Conservation (phyloP, 2,113 vertebrate genomes). For the Phrynocephalus versicolor region DNA sequence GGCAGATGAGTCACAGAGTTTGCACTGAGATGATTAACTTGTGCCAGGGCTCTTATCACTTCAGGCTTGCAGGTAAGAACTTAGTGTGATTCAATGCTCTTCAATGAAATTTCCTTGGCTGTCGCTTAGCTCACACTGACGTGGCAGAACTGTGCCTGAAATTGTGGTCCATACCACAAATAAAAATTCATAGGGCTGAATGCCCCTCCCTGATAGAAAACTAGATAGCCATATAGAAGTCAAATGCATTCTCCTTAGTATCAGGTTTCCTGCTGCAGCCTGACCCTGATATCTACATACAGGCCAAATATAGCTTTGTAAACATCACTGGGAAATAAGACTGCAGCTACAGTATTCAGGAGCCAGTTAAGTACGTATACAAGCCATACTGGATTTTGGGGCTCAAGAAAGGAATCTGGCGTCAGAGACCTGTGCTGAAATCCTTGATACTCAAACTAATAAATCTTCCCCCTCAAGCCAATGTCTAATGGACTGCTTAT, state of each 20-base stretch:
- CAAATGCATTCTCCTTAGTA: too few relatives aligned
- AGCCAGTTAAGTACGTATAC: not conserved
- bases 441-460: not conserved
- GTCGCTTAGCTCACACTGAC: not conserved
- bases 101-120: not conserved
- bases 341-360: not conserved
- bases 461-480: not conserved
- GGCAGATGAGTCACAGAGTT: not conserved
- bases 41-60: not conserved
- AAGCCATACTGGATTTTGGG: not conserved
- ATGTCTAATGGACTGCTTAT: not conserved
- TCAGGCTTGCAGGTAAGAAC: not conserved
- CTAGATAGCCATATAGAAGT: too few relatives aligned
- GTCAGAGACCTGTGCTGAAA: not conserved
- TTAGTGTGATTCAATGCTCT: not conserved
- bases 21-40: not conserved
- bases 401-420: not conserved
- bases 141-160: not conserved
- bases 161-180: not conserved
- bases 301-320: not conserved
- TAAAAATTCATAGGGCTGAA: not conserved
- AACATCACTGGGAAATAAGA: not conserved
- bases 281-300: too few relatives aligned
- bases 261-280: not conserved
- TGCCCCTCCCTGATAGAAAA: not conserved